Conservation (phyloP, 2,888 invertebrate species). For the Pollenia amentaria region DNA sequence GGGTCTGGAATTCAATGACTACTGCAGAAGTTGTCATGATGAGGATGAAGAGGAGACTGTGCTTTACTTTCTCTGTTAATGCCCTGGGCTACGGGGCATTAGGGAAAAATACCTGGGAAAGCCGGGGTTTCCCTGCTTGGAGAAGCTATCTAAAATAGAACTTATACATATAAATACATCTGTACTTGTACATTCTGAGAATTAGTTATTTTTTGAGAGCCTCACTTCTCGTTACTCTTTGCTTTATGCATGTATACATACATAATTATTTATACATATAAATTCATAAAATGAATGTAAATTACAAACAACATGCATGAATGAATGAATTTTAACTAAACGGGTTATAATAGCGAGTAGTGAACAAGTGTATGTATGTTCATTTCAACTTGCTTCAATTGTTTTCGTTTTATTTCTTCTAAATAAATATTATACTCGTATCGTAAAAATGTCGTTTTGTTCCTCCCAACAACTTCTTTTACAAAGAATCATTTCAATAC, state of each 20-base stretch:
- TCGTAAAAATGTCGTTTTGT: slow-evolving; percentile 9
- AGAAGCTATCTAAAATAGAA: too few species aligned
- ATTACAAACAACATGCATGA: slow-evolving; percentile 30
- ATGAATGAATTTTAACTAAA: slow-evolving; percentile 34
- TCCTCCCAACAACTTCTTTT: slow-evolving; percentile 23
- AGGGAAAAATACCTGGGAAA: too few species aligned
- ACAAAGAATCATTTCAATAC: slow-evolving; percentile 34
- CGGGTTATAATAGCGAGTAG: slow-evolving; percentile 7
- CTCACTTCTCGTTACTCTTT: too few species aligned
- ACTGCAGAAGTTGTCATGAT: too few species aligned
- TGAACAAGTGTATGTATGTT: slow-evolving; percentile 10
- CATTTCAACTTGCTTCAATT: slow-evolving; percentile 41
- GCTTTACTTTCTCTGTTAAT: too few species aligned
- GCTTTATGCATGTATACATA: neutral
- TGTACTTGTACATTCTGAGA: too few species aligned
- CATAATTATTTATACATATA: neutral
- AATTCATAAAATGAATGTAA: slow-evolving; percentile 4
- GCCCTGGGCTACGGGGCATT: too few species aligned
- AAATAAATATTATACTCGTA: slow-evolving; percentile 17
- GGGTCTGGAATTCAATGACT: too few species aligned
- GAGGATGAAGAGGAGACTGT: too few species aligned
- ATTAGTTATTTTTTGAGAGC: too few species aligned
- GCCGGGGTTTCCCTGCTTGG: too few species aligned
- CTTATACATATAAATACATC: too few species aligned
- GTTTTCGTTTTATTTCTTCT: slow-evolving; percentile 17